Evolutionary conservation across 2,113 vertebrate genomes (phyloP).

Genomic region (Osmerus mordax): DNA sequence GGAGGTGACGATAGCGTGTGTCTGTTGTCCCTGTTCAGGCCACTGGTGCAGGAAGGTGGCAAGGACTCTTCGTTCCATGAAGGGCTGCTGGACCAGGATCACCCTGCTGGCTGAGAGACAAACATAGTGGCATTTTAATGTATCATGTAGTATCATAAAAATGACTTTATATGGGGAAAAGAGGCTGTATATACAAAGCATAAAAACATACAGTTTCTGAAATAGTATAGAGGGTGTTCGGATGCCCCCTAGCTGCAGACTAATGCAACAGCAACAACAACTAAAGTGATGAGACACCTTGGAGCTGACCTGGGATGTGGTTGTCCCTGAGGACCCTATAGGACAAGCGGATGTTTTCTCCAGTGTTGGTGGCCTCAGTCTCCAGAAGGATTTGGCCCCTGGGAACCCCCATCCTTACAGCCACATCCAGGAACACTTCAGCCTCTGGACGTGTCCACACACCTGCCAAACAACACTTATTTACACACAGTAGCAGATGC

Average conservation of each 20-base stretch:
- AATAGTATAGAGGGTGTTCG: neutral
- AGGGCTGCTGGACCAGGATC: conserved; percentile 45
- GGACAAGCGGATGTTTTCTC: conserved; percentile 50
- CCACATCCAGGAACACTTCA: conserved; percentile 43
- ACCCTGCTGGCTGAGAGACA: conserved; percentile 26
- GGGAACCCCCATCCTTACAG: conserved; percentile 41
- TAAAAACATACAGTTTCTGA: too few relatives aligned
- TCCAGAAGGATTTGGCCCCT: conserved; percentile 43
- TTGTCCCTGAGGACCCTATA: conserved; percentile 36
- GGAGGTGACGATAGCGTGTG: conserved; percentile 32
- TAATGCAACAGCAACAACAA: neutral
- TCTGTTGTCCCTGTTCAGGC: conserved; percentile 29
- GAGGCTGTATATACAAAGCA: too few relatives aligned
- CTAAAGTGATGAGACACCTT: neutral
- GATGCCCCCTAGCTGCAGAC: neutral
- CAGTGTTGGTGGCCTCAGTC: conserved; percentile 47
- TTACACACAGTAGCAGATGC: neutral
- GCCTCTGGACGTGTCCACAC: conserved; percentile 42
- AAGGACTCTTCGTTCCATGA: conserved; percentile 39
- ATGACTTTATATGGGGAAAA: too few relatives aligned
- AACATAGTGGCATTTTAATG: neutral
- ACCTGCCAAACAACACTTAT: conserved; percentile 15
- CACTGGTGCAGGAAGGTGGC: conserved; percentile 43
- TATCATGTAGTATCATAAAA: too few relatives aligned
- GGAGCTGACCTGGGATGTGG: conserved; percentile 25